Conservation (phyloP, 2,888 invertebrate species). For the Cataglyphis livida region DNA sequence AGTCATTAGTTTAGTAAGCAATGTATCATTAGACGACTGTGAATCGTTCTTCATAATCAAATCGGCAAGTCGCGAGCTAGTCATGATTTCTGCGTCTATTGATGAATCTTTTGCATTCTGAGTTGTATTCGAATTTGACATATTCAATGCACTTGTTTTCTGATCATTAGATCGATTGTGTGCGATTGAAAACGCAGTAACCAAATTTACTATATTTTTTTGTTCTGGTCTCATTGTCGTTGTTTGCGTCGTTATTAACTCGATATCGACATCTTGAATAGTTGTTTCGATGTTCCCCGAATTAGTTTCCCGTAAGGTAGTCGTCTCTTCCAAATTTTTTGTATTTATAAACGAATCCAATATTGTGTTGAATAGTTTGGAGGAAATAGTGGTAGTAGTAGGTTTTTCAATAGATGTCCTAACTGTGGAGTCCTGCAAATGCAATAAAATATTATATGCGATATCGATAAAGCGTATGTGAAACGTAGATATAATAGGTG, state of each 20-base stretch:
- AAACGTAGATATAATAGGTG: conserved; percentile 45
- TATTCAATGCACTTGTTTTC: conserved; percentile 44
- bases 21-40: conserved; percentile 63
- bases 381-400: conserved; percentile 18
- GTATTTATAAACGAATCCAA: conserved; percentile 35
- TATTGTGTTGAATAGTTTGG: conserved; percentile 62
- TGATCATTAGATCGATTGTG: conserved; percentile 28
- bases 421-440: conserved; percentile 46
- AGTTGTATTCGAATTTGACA: conserved; percentile 27
- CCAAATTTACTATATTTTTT: conserved; percentile 58
- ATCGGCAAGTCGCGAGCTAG: conserved; percentile 33
- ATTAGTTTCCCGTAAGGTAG: not conserved
- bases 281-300: not conserved
- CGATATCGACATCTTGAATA: conserved; percentile 57
- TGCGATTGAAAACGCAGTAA: conserved; percentile 44
- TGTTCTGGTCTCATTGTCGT: conserved; percentile 48
- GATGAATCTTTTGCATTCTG: conserved; percentile 22
- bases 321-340: conserved; percentile 32
- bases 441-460: conserved; percentile 67
- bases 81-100: not conserved
- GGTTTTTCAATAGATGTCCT: not conserved
- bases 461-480: conserved; percentile 66
- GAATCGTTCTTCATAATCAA: conserved; percentile 2
- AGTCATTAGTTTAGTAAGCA: conserved; percentile 76
- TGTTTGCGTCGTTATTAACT: conserved; percentile 10